Percentiles rank a stretch among this genome's conserved stretches.
These are phyloP conservation scores for Orius insidiosus DNA, from an alignment of 1,140 invertebrate species.

Conservation along the genomic window DNA sequence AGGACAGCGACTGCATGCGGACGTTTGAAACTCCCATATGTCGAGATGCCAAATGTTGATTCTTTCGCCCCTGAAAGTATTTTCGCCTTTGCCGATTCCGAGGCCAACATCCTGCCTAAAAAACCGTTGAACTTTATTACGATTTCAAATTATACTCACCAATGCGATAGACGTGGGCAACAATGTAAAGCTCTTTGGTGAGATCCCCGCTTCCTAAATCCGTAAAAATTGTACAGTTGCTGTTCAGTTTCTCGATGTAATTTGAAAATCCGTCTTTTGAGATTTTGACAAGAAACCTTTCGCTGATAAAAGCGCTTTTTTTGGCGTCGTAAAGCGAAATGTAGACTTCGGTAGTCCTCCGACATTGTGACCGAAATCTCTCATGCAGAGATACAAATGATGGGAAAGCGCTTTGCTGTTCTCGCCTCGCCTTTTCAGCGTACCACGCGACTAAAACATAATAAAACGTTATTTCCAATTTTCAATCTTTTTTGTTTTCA, in stretches of 20 bases:
- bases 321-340: slow-evolving; percentile 71
- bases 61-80: slow-evolving; percentile 25
- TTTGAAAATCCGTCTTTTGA: slow-evolving; percentile 79
- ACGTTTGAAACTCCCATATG: slow-evolving; percentile 35
- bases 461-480: no score
- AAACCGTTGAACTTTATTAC: no score
- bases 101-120: slow-evolving; percentile 51
- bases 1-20: slow-evolving; percentile 77
- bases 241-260: slow-evolving; percentile 74
- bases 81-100: slow-evolving; percentile 54
- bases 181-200: slow-evolving; percentile 62
- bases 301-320: slow-evolving; percentile 41
- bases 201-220: slow-evolving; percentile 64
- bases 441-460: slow-evolving; percentile 41
- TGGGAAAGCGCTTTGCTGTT: slow-evolving; percentile 52
- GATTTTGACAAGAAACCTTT: slow-evolving; percentile 72
- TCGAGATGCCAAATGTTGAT: background rate
- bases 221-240: slow-evolving; percentile 75
- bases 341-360: slow-evolving; percentile 78
- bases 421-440: slow-evolving; percentile 42
- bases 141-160: no score
- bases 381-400: slow-evolving; percentile 73
- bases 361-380: slow-evolving; percentile 68
- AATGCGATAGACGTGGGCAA: slow-evolving; percentile 74
- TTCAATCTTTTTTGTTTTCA: no score